These are phyloP conservation scores for Anoplophora glabripennis DNA, from an alignment of 1,140 invertebrate genomes.

Conservation along the genomic window DNA sequence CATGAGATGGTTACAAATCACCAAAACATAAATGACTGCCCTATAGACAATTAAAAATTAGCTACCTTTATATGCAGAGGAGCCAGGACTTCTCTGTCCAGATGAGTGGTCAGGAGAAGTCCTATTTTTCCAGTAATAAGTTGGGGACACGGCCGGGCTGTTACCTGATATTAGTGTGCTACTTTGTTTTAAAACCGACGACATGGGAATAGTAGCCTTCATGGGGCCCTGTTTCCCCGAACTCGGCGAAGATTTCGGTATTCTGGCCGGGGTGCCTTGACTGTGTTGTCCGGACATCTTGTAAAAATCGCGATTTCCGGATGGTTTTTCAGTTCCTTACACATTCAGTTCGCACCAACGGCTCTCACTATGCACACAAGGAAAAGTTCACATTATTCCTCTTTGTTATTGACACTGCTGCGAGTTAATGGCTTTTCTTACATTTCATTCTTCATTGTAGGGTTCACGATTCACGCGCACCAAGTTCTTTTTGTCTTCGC, in stretches of 20 bases:
- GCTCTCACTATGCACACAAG: neutral
- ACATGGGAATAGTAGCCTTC: slow-evolving; percentile 70
- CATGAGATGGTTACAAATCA: no score
- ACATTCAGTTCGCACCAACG: neutral
- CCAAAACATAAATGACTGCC: no score
- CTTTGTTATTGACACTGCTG: slow-evolving; percentile 1
- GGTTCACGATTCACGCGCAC: neutral
- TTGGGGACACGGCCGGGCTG: slow-evolving; percentile 63
- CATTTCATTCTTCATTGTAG: slow-evolving; percentile 3
- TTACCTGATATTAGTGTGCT: slow-evolving; percentile 60
- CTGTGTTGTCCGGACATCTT: slow-evolving; percentile 35
- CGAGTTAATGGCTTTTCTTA: slow-evolving; percentile 8
- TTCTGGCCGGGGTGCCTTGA: slow-evolving; percentile 52
- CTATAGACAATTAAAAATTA: no score
- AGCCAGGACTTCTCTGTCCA: slow-evolving; percentile 69
- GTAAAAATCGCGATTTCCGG: slow-evolving; percentile 2
- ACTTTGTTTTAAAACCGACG: slow-evolving; percentile 64
- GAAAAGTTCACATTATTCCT: neutral
- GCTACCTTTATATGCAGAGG: slow-evolving; percentile 67
- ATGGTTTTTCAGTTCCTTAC: slow-evolving; percentile 13
- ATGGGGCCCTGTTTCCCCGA: slow-evolving; percentile 68
- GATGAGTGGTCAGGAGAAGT: slow-evolving; percentile 65
- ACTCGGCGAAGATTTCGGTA: slow-evolving; percentile 67
- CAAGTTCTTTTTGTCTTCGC: slow-evolving; percentile 9
- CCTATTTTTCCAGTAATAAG: slow-evolving; percentile 57